Percentiles rank a stretch among this genome's conserved stretches.
Conservation (phyloP, 1,140 invertebrate genomes). For the Danaus plexippus region DNA sequence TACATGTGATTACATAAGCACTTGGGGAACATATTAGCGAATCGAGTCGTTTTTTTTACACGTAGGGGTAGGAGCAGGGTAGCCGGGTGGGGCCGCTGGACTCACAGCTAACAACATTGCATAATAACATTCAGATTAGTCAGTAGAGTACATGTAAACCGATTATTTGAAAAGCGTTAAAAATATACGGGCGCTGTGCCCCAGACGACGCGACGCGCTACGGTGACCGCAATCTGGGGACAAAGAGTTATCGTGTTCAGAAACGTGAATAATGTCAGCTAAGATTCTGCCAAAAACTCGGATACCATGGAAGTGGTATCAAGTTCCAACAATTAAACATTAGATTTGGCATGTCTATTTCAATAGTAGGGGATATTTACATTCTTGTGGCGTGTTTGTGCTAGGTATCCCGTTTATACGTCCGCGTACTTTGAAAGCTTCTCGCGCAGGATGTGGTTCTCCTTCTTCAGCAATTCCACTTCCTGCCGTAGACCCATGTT, state of each 20-base stretch:
- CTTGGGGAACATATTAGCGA: constrained; percentile 23
- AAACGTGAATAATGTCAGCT: background rate
- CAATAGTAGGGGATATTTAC: constrained; percentile 28
- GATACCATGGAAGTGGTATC: too few relatives aligned
- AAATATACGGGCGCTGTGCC: constrained; percentile 32
- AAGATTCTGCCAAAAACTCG: too few relatives aligned
- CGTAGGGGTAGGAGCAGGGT: constrained; percentile 14
- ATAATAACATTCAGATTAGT: constrained; percentile 31
- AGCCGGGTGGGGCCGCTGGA: constrained; percentile 15
- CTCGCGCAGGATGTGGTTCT: constrained; percentile 89
- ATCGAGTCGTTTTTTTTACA: constrained; percentile 23
- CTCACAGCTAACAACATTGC: constrained; percentile 27
- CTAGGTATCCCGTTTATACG: constrained; percentile 74
- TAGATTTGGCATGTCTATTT: too few relatives aligned
- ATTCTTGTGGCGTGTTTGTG: constrained; percentile 59
- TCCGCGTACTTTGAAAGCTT: constrained; percentile 89
- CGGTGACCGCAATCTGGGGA: constrained; percentile 43
- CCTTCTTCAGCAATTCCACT: constrained; percentile 90
- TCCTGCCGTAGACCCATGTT: constrained; percentile 89
- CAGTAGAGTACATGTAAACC: constrained; percentile 37
- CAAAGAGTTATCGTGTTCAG: background rate
- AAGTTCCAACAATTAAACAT: too few relatives aligned
- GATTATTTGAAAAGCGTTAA: constrained; percentile 39
- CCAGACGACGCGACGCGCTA: constrained; percentile 35
- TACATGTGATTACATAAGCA: constrained; percentile 13